Conservation (phyloP, 2,888 invertebrate genomes). For the Agonum fuliginosum region DNA sequence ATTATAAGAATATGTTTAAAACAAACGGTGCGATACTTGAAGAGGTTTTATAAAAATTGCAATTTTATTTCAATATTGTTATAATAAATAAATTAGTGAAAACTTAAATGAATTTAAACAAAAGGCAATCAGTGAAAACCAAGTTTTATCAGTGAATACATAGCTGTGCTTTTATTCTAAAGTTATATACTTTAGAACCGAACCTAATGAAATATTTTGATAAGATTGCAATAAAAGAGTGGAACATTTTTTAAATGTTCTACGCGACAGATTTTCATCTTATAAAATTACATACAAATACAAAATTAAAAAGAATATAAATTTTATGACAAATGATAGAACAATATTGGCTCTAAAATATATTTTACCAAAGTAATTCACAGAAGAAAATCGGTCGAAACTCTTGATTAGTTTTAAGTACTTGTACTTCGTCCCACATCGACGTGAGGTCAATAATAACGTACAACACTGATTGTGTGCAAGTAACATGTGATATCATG, state of each 20-base stretch:
- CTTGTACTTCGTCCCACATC: constrained; percentile 72
- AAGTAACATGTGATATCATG: constrained; percentile 74
- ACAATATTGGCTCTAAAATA: constrained; percentile 10
- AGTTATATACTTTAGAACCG: constrained; percentile 64
- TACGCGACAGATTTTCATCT: constrained; percentile 37
- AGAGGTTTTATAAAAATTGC: constrained; percentile 52
- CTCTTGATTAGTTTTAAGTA: constrained; percentile 63
- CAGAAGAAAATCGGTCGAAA: constrained; percentile 40
- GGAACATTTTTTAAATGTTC: constrained; percentile 24
- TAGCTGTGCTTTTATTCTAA: constrained; percentile 72
- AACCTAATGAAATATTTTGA: constrained; percentile 71
- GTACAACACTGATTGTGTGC: constrained; percentile 74
- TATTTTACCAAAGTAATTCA: constrained; percentile 5
- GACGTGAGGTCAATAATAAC: constrained; percentile 73
- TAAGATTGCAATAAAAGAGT: constrained; percentile 71
- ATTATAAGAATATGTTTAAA: constrained; percentile 61
- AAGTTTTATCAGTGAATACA: constrained; percentile 64
- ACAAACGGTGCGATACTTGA: constrained; percentile 55
- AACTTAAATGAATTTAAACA: constrained; percentile 51
- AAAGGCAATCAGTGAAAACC: constrained; percentile 51
- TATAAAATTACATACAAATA: constrained; percentile 7
- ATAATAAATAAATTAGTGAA: constrained; percentile 62
- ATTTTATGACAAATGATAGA: not conserved
- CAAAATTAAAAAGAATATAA: not conserved
- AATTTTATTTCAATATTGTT: constrained; percentile 59